These are phyloP conservation scores for Nycticebus coucang DNA, from an alignment of 2,113 vertebrate genomes.

Conservation along the genomic window DNA sequence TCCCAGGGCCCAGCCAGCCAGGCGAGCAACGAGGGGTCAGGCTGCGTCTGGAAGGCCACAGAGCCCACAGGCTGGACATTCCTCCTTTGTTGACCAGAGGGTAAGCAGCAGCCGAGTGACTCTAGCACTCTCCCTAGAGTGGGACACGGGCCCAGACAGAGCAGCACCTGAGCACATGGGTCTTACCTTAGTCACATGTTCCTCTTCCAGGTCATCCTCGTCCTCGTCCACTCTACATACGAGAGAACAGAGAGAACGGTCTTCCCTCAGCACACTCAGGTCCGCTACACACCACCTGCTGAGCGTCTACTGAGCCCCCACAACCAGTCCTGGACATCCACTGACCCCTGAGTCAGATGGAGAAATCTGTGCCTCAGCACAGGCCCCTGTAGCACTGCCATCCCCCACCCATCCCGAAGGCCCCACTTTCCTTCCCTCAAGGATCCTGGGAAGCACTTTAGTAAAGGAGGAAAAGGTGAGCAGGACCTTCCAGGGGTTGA, in stretches of 20 bases:
- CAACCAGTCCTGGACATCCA: background rate
- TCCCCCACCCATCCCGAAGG: background rate
- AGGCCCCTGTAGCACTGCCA: no score
- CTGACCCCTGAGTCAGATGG: no score
- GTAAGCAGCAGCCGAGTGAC: background rate
- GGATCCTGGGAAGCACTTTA: background rate
- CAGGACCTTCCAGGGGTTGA: background rate
- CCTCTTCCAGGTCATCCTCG: conserved; percentile 93
- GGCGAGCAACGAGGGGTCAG: background rate
- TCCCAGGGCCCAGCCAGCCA: background rate
- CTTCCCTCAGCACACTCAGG: conserved; percentile 9
- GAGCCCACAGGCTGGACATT: background rate
- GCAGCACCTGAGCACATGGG: rapidly evolving
- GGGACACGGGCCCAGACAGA: background rate
- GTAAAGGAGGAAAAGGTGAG: background rate
- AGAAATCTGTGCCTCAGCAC: no score
- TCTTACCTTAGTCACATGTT: conserved; percentile 94
- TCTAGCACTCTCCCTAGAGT: rapidly evolving
- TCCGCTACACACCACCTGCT: background rate
- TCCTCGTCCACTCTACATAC: conserved; percentile 85
- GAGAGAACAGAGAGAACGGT: conserved; percentile 15
- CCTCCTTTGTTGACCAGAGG: background rate
- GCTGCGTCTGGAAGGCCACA: no score
- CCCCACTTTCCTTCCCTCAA: background rate
- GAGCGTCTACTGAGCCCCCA: rapidly evolving